These are phyloP conservation scores for Orthosia incerta DNA, from an alignment of 2,888 invertebrate species.

Conservation along the genomic window DNA sequence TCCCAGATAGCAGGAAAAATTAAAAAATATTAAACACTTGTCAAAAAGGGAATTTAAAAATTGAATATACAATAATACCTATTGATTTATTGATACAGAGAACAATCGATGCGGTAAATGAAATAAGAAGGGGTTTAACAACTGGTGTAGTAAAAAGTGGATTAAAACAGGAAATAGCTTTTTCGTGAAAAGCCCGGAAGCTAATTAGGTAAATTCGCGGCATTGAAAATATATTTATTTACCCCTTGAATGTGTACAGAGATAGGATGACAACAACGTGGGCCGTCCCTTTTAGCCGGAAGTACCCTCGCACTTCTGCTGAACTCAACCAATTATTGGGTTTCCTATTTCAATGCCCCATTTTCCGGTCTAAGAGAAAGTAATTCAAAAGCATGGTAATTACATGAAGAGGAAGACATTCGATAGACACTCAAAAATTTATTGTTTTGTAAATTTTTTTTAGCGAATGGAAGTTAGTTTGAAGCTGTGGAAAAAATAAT, in stretches of 20 bases:
- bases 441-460: too few relatives aligned
- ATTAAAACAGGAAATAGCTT: not conserved
- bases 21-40: too few relatives aligned
- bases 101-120: too few relatives aligned
- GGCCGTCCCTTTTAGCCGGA: not conserved
- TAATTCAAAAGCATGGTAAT: slow-evolving; percentile 12
- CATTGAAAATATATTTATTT: not conserved
- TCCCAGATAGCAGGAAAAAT: too few relatives aligned
- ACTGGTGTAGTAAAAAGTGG: too few relatives aligned
- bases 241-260: slow-evolving; percentile 3
- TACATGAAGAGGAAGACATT: not conserved
- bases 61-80: too few relatives aligned
- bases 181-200: not conserved
- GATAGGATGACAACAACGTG: slow-evolving; percentile 16
- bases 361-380: slow-evolving; percentile 5
- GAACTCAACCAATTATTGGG: slow-evolving; percentile 24
- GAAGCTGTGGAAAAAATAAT: too few relatives aligned
- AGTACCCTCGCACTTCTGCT: slow-evolving; percentile 4
- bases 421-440: too few relatives aligned
- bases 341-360: slow-evolving; percentile 26
- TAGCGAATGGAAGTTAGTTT: too few relatives aligned
- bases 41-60: too few relatives aligned
- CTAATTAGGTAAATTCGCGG: not conserved
- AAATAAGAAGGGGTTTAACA: too few relatives aligned
- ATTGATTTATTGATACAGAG: too few relatives aligned